Conservation (phyloP, 1,140 invertebrate genomes). For the Neodiprion lecontei region DNA sequence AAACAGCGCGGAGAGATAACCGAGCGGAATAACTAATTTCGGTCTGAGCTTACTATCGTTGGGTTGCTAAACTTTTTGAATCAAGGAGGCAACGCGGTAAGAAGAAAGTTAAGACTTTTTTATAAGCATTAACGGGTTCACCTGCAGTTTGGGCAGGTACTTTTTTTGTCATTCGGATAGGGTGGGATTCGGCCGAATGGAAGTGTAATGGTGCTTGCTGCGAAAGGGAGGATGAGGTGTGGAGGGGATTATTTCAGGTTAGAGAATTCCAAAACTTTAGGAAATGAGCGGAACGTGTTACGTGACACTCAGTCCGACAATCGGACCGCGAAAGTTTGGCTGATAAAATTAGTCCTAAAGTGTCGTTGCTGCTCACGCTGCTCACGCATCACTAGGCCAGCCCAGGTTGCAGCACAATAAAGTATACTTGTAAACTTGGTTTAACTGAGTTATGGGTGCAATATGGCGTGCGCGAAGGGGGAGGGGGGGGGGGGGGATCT, state of each 20-base stretch:
- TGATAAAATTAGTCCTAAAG: neutral
- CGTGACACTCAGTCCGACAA: neutral
- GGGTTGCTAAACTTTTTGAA: too few relatives aligned
- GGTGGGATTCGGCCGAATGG: too few relatives aligned
- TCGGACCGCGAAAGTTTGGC: neutral
- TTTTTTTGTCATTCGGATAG: neutral
- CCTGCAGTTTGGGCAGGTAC: neutral
- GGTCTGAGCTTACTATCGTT: too few relatives aligned
- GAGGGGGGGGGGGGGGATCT: neutral
- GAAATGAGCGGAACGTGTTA: neutral
- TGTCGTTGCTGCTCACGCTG: neutral
- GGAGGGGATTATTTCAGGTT: neutral
- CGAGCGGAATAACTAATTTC: too few relatives aligned
- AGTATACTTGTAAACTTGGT: neutral
- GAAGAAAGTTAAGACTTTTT: neutral
- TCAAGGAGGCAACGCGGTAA: too few relatives aligned
- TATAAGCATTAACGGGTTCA: neutral
- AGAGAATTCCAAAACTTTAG: neutral
- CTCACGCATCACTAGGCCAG: constrained; percentile 6
- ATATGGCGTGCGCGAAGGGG: neutral
- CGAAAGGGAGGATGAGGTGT: too few relatives aligned
- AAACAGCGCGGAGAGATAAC: too few relatives aligned
- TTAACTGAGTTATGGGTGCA: constrained; percentile 1
- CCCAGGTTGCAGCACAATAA: neutral
- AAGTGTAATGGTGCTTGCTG: too few relatives aligned